These are phyloP conservation scores for Euspilapteryx auroguttella DNA, from an alignment of 2,888 invertebrate genomes.

Conservation along the genomic window DNA sequence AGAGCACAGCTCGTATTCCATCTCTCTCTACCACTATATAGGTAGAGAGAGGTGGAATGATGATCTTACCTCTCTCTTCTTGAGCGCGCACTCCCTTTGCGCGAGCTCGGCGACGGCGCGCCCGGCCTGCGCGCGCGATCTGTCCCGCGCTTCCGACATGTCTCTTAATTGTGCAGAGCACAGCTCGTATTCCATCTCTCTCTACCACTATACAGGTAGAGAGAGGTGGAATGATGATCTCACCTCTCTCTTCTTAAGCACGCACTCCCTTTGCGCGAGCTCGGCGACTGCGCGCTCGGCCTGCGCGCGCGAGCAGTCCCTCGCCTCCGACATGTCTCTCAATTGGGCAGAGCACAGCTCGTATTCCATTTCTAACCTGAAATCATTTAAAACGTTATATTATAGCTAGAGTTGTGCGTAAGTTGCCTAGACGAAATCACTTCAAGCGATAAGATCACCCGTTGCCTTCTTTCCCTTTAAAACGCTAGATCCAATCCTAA, in stretches of 20 bases:
- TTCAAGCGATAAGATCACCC: too few species aligned
- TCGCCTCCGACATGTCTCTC: slow-evolving; percentile 61
- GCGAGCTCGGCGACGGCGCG: slow-evolving; percentile 31
- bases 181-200: slow-evolving; percentile 66
- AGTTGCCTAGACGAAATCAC: too few species aligned
- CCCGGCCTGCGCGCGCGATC: slow-evolving; percentile 52
- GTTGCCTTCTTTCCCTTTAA: too few species aligned
- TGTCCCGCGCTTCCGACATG: slow-evolving; percentile 61
- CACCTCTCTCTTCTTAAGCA: slow-evolving; percentile 59
- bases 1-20: slow-evolving; percentile 64
- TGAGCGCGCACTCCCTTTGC: slow-evolving; percentile 49
- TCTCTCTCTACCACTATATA: too few species aligned
- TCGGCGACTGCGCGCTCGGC: slow-evolving; percentile 40
- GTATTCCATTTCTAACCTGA: too few species aligned
- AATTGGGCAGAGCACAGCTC: slow-evolving; percentile 23
- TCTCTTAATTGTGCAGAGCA: slow-evolving; percentile 60
- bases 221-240: slow-evolving; percentile 13
- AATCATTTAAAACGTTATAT: too few species aligned
- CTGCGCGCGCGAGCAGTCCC: slow-evolving; percentile 54
- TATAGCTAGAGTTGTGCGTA: too few species aligned
- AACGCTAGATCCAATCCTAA: too few species aligned
- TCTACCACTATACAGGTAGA: too few species aligned
- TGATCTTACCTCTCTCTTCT: slow-evolving; percentile 53
- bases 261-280: slow-evolving; percentile 38
- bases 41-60: background rate